Evolutionary conservation across 2,797 vertebrate genomes (phyloP).

Genomic region (Melanogrammus aeglefinus): DNA sequence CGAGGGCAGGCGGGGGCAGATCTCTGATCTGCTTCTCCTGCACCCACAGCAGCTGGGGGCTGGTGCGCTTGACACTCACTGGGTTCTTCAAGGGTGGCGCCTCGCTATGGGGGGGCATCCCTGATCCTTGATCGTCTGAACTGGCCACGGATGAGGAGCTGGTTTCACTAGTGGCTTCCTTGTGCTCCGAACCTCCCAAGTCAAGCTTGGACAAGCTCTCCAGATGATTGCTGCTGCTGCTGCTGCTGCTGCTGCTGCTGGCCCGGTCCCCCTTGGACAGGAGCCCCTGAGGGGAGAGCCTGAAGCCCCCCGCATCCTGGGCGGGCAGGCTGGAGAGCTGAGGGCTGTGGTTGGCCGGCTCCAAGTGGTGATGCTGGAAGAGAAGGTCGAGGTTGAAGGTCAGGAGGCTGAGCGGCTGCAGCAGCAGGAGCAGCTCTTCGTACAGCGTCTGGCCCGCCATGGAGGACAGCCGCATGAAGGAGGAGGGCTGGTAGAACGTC

Average conservation of each 20-base stretch:
- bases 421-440: constrained; percentile 86
- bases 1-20: constrained; percentile 51
- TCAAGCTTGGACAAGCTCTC: constrained; percentile 65
- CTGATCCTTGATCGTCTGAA: constrained; percentile 33
- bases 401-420: constrained; percentile 91
- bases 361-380: constrained; percentile 90
- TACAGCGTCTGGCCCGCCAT: constrained; percentile 77
- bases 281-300: constrained; percentile 35
- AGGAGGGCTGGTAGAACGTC: constrained; percentile 77
- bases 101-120: constrained; percentile 22
- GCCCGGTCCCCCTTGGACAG: constrained; percentile 34
- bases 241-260: not conserved
- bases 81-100: constrained; percentile 35
- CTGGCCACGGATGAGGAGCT: constrained; percentile 24
- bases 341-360: constrained; percentile 62
- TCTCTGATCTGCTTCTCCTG: constrained; percentile 70
- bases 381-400: constrained; percentile 94
- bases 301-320: constrained; percentile 50
- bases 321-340: constrained; percentile 50
- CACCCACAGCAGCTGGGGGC: constrained; percentile 74
- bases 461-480: constrained; percentile 83
- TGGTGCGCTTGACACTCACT: constrained; percentile 52
- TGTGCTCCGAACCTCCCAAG: constrained; percentile 39
- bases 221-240: constrained; percentile 33
- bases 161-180: constrained; percentile 24